Conservation (phyloP, 2,113 vertebrate genomes). For the Nansenia antarctica region DNA sequence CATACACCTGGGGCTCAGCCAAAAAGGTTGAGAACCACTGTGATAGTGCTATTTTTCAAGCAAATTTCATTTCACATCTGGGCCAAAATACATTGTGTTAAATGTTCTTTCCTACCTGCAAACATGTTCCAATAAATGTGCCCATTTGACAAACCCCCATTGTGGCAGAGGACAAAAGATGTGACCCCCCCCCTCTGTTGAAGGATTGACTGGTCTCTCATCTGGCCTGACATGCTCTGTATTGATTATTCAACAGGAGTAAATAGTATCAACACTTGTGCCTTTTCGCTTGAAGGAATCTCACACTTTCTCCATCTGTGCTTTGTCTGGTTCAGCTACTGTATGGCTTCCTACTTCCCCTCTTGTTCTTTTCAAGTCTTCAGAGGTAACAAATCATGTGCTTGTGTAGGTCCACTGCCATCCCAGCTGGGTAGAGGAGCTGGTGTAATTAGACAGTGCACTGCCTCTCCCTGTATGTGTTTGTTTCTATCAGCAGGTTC, state of each 20-base stretch:
- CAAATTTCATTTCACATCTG: too few relatives aligned
- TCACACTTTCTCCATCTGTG: too few relatives aligned
- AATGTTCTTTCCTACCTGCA: too few relatives aligned
- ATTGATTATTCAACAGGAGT: background rate
- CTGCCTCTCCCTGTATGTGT: slow-evolving; percentile 39
- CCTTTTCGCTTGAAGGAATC: background rate
- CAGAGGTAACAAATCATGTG: slow-evolving; percentile 39
- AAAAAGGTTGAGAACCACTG: too few relatives aligned
- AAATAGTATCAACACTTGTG: background rate
- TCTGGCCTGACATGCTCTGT: background rate
- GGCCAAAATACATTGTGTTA: too few relatives aligned
- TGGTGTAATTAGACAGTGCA: slow-evolving; percentile 2
- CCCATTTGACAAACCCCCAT: too few relatives aligned
- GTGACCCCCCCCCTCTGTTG: background rate
- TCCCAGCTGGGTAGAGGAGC: slow-evolving; percentile 37
- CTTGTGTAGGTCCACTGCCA: slow-evolving; percentile 20
- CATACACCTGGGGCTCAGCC: too few relatives aligned
- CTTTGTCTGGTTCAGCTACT: too few relatives aligned
- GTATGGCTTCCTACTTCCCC: too few relatives aligned
- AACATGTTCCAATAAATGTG: too few relatives aligned
- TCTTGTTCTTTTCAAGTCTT: slow-evolving; percentile 25
- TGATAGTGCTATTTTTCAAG: too few relatives aligned
- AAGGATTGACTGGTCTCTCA: background rate
- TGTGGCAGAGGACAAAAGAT: too few relatives aligned
- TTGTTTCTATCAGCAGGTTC: slow-evolving; percentile 64